Evolutionary conservation across 2,113 vertebrate species (phyloP).

Genomic region (Ranitomeya imitator): DNA sequence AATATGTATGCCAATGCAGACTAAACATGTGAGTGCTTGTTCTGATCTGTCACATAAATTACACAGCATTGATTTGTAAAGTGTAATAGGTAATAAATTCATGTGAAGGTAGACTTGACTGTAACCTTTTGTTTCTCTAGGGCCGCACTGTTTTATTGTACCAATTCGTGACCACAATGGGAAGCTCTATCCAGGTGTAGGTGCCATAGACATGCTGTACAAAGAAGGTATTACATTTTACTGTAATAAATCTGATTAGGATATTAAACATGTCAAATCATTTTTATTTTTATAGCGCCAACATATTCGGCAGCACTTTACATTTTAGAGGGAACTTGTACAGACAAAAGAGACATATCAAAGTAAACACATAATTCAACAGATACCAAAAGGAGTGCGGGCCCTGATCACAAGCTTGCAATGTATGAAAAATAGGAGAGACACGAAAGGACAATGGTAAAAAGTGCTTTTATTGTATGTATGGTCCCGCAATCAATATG

Average conservation of each 20-base stretch:
- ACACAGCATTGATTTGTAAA: constrained; percentile 1
- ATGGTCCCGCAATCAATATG: no score
- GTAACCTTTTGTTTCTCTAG: constrained; percentile 56
- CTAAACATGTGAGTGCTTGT: neutral
- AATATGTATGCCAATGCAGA: neutral
- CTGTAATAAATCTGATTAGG: neutral
- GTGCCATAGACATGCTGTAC: constrained; percentile 63
- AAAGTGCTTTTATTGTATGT: no score
- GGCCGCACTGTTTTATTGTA: constrained; percentile 72
- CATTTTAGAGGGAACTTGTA: no score
- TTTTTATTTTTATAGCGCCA: neutral
- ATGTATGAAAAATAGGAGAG: no score
- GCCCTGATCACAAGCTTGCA: no score
- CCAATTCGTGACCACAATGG: constrained; percentile 60
- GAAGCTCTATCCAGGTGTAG: constrained; percentile 63
- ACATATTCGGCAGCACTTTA: no score
- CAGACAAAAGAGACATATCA: no score
- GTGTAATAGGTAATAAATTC: constrained; percentile 15
- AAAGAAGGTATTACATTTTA: constrained; percentile 64
- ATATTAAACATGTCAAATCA: neutral
- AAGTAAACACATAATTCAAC: no score
- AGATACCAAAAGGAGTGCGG: no score
- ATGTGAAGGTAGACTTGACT: neutral
- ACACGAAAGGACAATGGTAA: no score
- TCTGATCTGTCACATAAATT: neutral